Conservation (phyloP, 2,113 vertebrate genomes). For the Ceyx margarethae region DNA sequence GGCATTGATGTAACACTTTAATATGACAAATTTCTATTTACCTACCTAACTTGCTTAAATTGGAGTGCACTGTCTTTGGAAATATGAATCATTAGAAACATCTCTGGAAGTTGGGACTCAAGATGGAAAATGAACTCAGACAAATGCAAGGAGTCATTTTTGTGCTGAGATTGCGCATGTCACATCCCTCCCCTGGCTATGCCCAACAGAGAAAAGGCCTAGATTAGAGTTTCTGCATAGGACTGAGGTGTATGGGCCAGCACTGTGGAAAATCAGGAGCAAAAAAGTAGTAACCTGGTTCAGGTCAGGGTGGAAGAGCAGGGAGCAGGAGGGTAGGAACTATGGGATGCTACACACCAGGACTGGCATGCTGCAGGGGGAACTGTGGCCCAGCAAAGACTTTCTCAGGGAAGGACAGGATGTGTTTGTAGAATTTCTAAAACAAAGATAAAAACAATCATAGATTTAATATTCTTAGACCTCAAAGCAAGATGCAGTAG, state of each 20-base stretch:
- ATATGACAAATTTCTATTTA: constrained; percentile 6
- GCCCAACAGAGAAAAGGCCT: neutral
- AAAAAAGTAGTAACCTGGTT: neutral
- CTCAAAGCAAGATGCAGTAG: neutral
- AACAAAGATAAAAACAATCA: neutral
- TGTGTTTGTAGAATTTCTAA: neutral
- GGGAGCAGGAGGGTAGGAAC: neutral
- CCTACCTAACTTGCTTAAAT: neutral
- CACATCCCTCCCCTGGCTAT: neutral
- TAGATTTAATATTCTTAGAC: neutral
- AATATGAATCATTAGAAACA: constrained; percentile 26
- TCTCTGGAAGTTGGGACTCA: constrained; percentile 6
- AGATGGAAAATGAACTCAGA: constrained; percentile 41
- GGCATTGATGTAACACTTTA: neutral
- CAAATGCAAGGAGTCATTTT: constrained; percentile 15
- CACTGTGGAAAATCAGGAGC: neutral
- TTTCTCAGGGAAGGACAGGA: neutral
- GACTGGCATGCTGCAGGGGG: neutral
- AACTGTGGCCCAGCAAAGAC: neutral
- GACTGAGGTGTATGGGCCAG: neutral
- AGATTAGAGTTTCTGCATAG: neutral
- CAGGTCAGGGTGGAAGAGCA: neutral
- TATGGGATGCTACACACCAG: neutral
- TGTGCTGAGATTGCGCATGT: neutral
- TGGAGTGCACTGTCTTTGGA: neutral